Conservation (phyloP, 2,888 invertebrate genomes). For the Boloria euphrosyne region DNA sequence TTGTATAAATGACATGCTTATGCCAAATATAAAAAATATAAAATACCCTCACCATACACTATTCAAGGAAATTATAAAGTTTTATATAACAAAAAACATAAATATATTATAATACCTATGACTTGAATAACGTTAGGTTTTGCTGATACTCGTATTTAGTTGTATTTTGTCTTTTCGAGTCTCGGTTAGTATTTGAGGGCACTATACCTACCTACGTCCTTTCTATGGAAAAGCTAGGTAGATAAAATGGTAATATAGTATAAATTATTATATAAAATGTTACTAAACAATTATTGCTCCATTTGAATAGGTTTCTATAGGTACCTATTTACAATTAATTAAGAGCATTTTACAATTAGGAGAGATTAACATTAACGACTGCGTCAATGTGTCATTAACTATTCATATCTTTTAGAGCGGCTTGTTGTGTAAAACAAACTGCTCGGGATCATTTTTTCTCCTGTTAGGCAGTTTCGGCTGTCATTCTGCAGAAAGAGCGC, state of each 20-base stretch:
- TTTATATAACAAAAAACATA: too few relatives aligned
- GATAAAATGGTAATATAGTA: neutral
- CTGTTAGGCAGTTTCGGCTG: slow-evolving; percentile 76
- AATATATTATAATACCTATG: too few relatives aligned
- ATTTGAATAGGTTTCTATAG: neutral
- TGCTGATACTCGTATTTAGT: too few relatives aligned
- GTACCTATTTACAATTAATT: neutral
- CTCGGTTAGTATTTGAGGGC: too few relatives aligned
- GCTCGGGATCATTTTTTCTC: slow-evolving; percentile 51
- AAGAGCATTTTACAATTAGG: slow-evolving; percentile 6
- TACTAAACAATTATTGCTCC: neutral
- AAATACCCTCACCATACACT: too few relatives aligned
- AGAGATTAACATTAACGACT: slow-evolving; percentile 12
- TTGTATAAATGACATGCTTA: too few relatives aligned
- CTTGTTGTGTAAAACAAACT: slow-evolving; percentile 78
- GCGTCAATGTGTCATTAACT: slow-evolving; percentile 63
- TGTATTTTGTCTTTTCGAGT: too few relatives aligned
- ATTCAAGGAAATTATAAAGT: too few relatives aligned
- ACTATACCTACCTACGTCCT: too few relatives aligned
- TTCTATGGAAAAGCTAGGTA: too few relatives aligned
- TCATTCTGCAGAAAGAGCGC: slow-evolving; percentile 62
- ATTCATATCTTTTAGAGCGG: slow-evolving; percentile 52
- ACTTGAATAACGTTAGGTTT: too few relatives aligned
- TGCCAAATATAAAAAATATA: too few relatives aligned
- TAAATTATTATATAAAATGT: neutral